These are phyloP conservation scores for Paratilapia polleni DNA, from an alignment of 2,113 vertebrate genomes.

Conservation along the genomic window DNA sequence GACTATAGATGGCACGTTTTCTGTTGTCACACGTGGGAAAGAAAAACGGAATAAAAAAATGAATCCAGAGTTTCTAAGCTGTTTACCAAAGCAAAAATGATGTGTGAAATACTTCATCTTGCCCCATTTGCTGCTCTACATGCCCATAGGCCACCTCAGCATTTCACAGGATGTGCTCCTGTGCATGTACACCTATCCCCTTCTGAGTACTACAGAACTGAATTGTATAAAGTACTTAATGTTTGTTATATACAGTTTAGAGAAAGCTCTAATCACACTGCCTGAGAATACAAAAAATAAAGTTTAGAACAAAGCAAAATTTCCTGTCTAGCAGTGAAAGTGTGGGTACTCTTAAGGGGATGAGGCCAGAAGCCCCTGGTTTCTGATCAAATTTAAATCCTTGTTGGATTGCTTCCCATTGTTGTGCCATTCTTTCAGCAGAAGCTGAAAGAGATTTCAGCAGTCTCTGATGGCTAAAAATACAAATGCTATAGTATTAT, in stretches of 20 bases:
- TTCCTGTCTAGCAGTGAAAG: background rate
- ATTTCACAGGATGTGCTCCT: background rate
- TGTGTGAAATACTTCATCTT: background rate
- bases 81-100: slow-evolving; percentile 2
- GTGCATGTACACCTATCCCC: background rate
- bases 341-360: background rate
- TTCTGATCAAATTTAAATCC: background rate
- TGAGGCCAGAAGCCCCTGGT: background rate
- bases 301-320: background rate
- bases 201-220: background rate
- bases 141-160: slow-evolving; percentile 4
- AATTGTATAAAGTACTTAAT: background rate
- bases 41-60: background rate
- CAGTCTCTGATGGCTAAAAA: background rate
- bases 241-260: background rate
- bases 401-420: background rate
- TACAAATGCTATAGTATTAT: background rate
- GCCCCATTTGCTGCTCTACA: background rate
- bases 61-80: background rate
- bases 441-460: background rate
- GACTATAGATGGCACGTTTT: background rate
- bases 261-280: background rate
- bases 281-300: background rate
- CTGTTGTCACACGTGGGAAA: background rate
- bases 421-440: background rate